phyloP scores from a whole-genome alignment of 2,113 vertebrate genomes.

The Procapra przewalskii region DNA sequence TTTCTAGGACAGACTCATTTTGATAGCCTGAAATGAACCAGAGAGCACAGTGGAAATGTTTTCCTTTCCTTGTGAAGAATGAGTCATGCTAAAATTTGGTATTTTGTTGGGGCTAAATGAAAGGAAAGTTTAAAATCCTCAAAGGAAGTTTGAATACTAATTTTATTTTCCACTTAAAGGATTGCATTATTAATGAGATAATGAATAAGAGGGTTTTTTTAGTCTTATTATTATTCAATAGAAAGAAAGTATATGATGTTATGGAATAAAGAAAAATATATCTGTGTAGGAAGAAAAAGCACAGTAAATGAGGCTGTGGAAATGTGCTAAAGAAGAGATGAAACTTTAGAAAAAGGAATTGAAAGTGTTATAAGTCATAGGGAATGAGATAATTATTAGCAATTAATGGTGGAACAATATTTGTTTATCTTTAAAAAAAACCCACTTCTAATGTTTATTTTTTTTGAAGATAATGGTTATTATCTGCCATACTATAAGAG shows the following conservation, averaged over 20 bases:
- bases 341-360: background rate
- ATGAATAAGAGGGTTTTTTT: background rate
- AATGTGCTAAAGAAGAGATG: background rate
- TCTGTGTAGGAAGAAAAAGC: background rate
- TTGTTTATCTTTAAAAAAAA: background rate
- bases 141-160: background rate
- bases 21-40: background rate
- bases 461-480: slow-evolving; percentile 92
- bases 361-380: background rate
- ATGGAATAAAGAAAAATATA: background rate
- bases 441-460: background rate
- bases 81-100: background rate
- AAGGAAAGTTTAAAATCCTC: background rate
- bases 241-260: slow-evolving; percentile 15
- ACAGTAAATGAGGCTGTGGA: background rate
- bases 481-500: slow-evolving; percentile 91
- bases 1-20: background rate
- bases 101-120: background rate
- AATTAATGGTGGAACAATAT: background rate
- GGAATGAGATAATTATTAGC: slow-evolving; percentile 14
- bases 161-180: background rate
- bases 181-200: background rate
- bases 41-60: background rate
- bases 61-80: background rate
- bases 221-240: background rate